Conservation (phyloP, 2,888 invertebrate species). For the Leucoma salicis region DNA sequence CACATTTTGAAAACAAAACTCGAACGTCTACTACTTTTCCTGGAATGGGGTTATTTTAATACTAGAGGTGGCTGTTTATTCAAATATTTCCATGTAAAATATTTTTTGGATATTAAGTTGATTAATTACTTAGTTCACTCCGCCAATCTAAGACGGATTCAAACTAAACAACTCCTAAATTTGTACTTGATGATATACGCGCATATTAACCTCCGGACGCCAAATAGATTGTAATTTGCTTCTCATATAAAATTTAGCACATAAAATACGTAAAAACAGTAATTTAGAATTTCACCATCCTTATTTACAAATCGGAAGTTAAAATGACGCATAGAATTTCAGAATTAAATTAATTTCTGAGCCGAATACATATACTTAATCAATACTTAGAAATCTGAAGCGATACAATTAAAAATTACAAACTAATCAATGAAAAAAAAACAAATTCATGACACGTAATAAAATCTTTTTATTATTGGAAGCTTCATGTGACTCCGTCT, state of each 20-base stretch:
- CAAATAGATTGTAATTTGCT: conserved; percentile 60
- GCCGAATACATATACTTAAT: conserved; percentile 54
- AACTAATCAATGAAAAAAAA: conserved; percentile 68
- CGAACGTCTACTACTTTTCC: conserved; percentile 37
- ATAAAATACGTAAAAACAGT: conserved; percentile 27
- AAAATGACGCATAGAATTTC: conserved; percentile 41
- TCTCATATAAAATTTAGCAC: conserved; percentile 43
- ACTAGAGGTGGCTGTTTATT: conserved; percentile 49
- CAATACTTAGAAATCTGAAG: conserved; percentile 56
- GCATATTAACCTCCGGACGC: conserved; percentile 62
- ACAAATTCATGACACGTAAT: conserved; percentile 70
- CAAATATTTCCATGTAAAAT: conserved; percentile 36
- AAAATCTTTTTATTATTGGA: conserved; percentile 57
- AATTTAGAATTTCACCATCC: conserved; percentile 50
- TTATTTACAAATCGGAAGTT: conserved; percentile 59
- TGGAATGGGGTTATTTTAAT: conserved; percentile 62
- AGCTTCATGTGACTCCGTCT: conserved; percentile 69
- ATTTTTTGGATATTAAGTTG: conserved; percentile 46
- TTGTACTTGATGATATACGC: conserved; percentile 72
- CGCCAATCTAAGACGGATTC: conserved; percentile 39
- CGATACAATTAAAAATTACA: conserved; percentile 66
- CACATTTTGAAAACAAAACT: conserved; percentile 25
- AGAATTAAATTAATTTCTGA: conserved; percentile 43
- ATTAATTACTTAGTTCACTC: conserved; percentile 52
- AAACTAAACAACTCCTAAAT: conserved; percentile 65